These are phyloP conservation scores for Pantala flavescens DNA, from an alignment of 1,140 invertebrate species.

Conservation along the genomic window DNA sequence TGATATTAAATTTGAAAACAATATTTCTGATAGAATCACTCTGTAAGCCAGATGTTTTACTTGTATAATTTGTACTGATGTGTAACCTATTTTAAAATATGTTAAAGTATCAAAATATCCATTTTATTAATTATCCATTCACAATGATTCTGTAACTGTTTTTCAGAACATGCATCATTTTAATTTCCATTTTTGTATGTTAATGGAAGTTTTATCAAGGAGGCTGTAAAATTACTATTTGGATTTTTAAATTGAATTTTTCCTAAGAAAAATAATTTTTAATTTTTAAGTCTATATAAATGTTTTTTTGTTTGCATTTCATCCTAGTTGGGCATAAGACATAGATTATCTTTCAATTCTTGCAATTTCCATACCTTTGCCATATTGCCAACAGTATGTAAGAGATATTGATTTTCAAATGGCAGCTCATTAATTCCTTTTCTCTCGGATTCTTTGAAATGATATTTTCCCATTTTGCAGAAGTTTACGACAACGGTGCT, in stretches of 20 bases:
- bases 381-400: neutral
- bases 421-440: neutral
- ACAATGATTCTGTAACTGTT: neutral
- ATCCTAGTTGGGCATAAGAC: no score
- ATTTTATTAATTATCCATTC: neutral
- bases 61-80: neutral
- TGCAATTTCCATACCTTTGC: neutral
- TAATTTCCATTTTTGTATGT: neutral
- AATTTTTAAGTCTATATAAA: no score
- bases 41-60: neutral
- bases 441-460: neutral
- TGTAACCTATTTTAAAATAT: neutral
- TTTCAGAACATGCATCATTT: neutral
- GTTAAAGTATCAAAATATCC: neutral
- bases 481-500: neutral
- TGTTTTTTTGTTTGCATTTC: no score
- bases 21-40: neutral
- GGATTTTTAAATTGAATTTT: neutral
- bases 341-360: neutral
- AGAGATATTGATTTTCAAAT: neutral
- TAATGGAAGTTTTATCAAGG: neutral
- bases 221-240: constrained; percentile 1
- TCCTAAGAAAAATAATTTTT: no score
- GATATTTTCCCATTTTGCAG: neutral
- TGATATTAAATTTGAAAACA: constrained; percentile 5